Evolutionary conservation across 2,113 vertebrate genomes (phyloP), one percentile per base, ranked within the genome.

Genomic region (Chlamydotis undulata): DNA sequence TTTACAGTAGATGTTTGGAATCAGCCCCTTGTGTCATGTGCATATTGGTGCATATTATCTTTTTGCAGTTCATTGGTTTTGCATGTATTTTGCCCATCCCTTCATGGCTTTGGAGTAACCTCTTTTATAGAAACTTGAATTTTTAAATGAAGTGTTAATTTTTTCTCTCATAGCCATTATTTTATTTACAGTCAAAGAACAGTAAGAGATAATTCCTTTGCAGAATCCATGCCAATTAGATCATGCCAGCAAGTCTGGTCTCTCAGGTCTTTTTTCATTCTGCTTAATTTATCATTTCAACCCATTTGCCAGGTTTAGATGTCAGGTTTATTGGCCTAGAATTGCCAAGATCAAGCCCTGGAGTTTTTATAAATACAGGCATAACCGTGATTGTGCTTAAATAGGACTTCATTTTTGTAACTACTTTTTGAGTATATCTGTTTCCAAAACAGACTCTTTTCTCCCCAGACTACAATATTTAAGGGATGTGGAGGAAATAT

Each of bases 231-330:
- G 71, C 89, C 93, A 93, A 24, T 60, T 89, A 81, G 43, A 84
- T 86, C 80, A 59, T 23, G 8, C 83, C 89, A 93, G 52, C 80
- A 78, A 83, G 55, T 23, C 37, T 81, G 59, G 83, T 94, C 80
- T 94, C 95, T 90, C 37, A 74, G 94, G 76, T 94, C 83, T 90
- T 80, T 92, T 86, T 94, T 87, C 35, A 83, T 94, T 96, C 83
- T 89, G 60, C 83, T 90, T 93, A 89, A 90, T 95, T 94, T 96
- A 90, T 92, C 73, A 78, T 71, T 96, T 93, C 89, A 83, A 25
- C 37, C 55, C 21, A 47, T 90, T 94, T 95, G 50, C 73, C 86
- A 92, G 63, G 29, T 86, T 92, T 89, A 60, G 37, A 87, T 63
- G 5, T 84, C 63, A 63, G 60, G 43, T 90, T 93, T 92, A 93